Evolutionary conservation across 2,888 invertebrate species (phyloP), one percentile per base, ranked within the genome.

Genomic region (Nomada lathburiana): DNA sequence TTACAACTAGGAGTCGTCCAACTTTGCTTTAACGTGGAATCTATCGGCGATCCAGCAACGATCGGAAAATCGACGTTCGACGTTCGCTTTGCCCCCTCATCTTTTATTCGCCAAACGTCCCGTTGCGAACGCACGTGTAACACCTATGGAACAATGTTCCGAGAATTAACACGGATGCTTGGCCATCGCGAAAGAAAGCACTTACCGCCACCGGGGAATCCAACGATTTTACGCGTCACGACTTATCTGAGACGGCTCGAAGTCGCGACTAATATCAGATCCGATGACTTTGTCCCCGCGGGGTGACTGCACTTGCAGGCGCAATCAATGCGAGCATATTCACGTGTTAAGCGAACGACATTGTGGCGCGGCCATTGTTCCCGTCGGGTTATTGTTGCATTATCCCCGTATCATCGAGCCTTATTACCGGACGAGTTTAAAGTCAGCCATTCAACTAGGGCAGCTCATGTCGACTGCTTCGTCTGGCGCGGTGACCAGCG

Each of bases 341-440:
- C 80, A 72, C 77, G 80, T 80, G 86, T 80, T 78, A 76, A 82
- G 69, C 82, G 74, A 23, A 36, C 59, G 70, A 65, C 73, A 86
- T 87, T 85, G 87, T 86, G 68, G 52, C 78, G n/a, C 50, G 71
- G 59, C 75, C 73, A 87, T 86, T 86, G 87, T 86, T 80, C 84
- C 74, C 67, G 9, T 18, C 52, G 20, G 86, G 80, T 86, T 86
- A 88, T 84, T 81, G 86, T 88, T 82, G 75, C 75, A 83, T 88
- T 86, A 87, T 81, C 71, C 80, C 62, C n/a, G 77, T 73, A 80
- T 86, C 83, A 88, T 88, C 76, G 88, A 78, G 62, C 73, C 86
- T 81, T 78, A 83, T 86, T 85, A 88, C 85, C 47, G 47, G 59
- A 59, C 64, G 59, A 76, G 68, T 81, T 81, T 76, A 78, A 78